Percentiles rank a stretch among this genome's conserved stretches.
Conservation (phyloP, 1,140 invertebrate species). For the Drosophila willistoni region DNA sequence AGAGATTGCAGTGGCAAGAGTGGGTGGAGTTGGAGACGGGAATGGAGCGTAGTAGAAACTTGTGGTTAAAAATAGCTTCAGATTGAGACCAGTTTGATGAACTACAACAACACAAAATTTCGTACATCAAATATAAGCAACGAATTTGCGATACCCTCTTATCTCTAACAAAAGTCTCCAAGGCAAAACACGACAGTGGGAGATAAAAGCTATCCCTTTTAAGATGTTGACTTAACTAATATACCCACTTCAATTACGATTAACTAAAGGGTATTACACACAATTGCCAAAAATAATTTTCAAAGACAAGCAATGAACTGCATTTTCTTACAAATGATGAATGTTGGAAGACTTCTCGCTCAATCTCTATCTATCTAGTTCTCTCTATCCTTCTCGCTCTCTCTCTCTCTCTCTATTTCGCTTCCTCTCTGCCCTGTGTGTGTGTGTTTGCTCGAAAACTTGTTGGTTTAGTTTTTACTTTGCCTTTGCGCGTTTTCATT, state of each 20-base stretch:
- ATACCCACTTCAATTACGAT: background rate
- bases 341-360: conserved; percentile 29
- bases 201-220: too few relatives aligned
- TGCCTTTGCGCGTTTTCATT: conserved; percentile 39
- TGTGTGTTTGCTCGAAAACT: conserved; percentile 29
- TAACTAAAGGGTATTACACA: background rate
- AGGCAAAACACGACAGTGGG: too few relatives aligned
- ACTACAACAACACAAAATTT: conserved; percentile 13
- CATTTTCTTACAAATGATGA: conserved; percentile 56
- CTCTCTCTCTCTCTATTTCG: background rate
- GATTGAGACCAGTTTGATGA: conserved; percentile 52
- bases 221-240: too few relatives aligned
- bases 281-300: conserved; percentile 23
- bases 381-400: conserved; percentile 21
- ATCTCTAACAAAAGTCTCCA: too few relatives aligned
- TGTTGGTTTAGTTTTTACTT: conserved; percentile 58
- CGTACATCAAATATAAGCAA: conserved; percentile 8
- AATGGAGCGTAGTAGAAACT: conserved; percentile 17
- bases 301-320: conserved; percentile 22
- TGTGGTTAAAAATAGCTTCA: conserved; percentile 45
- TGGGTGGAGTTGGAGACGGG: background rate
- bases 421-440: background rate
- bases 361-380: conserved; percentile 14
- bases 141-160: conserved; percentile 25
- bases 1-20: background rate